phyloP scores from a whole-genome alignment of 2,888 invertebrate genomes.

The Steromphala cineraria region DNA sequence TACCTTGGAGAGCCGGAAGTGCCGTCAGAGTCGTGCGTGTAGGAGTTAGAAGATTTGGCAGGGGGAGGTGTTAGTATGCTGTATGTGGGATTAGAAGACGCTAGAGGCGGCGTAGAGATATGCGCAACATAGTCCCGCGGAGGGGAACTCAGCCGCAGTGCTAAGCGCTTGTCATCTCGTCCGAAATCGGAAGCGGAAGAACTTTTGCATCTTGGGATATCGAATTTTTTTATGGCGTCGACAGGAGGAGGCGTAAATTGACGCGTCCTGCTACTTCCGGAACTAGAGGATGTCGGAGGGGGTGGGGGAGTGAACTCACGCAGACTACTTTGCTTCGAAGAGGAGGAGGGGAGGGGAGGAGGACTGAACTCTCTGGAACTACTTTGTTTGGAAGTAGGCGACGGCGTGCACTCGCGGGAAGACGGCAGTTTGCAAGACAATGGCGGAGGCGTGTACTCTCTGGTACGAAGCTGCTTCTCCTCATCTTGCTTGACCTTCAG shows the following conservation, averaged over 20 bases:
- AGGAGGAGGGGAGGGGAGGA: background rate
- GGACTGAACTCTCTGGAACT: constrained; percentile 8
- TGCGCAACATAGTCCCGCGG: constrained; percentile 6
- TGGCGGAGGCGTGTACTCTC: background rate
- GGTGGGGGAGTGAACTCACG: constrained; percentile 3
- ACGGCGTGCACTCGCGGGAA: background rate
- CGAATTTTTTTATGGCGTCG: background rate
- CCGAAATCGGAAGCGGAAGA: background rate
- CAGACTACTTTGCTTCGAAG: background rate
- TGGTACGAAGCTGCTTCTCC: background rate
- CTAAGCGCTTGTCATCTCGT: background rate
- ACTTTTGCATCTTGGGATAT: constrained; percentile 12
- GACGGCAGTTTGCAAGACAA: background rate
- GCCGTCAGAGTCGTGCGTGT: background rate
- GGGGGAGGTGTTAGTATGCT: constrained; percentile 9
- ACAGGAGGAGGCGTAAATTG: constrained; percentile 12
- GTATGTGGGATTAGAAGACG: background rate
- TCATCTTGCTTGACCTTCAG: background rate
- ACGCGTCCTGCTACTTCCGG: background rate
- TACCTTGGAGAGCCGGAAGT: constrained; percentile 4
- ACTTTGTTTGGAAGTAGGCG: background rate
- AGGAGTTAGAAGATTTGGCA: background rate
- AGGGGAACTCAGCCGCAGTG: constrained; percentile 1
- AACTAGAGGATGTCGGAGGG: background rate
- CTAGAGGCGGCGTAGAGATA: constrained; percentile 9